These are phyloP conservation scores for Coptodon bakossiorum DNA, from an alignment of 2,113 vertebrate genomes.

Conservation along the genomic window DNA sequence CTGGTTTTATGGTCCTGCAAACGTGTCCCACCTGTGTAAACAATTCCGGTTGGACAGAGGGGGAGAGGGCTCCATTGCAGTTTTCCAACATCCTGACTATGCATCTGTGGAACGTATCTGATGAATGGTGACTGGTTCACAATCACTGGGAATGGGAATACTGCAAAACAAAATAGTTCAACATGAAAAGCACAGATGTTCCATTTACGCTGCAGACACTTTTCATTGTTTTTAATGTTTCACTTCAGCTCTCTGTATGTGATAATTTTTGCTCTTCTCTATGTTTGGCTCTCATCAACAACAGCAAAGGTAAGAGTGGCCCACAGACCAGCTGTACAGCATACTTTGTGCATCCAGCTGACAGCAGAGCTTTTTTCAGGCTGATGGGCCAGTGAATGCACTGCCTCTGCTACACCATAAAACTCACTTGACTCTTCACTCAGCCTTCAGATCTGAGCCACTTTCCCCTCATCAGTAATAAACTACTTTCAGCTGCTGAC, in stretches of 20 bases:
- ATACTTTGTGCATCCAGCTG: neutral
- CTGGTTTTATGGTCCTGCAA: neutral
- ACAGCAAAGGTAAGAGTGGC: neutral
- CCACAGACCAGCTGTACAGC: neutral
- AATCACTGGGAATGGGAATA: neutral
- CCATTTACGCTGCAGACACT: neutral
- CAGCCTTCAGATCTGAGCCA: neutral
- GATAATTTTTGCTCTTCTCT: neutral
- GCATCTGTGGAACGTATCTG: neutral
- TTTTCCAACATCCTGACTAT: neutral
- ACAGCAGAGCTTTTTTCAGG: neutral
- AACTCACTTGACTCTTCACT: neutral
- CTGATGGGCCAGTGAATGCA: neutral
- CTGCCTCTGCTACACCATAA: neutral
- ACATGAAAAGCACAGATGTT: neutral
- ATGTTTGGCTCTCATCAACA: neutral
- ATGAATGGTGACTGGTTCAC: neutral
- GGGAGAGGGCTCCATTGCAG: neutral
- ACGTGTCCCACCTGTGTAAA: neutral
- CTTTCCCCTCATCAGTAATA: neutral
- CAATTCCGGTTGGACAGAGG: accelerated
- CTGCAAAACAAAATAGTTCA: neutral
- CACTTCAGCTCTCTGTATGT: neutral
- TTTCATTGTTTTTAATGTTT: neutral
- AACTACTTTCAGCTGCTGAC: neutral